Evolutionary conservation across 2,113 vertebrate genomes (phyloP).

Genomic region (Tupaia tana): DNA sequence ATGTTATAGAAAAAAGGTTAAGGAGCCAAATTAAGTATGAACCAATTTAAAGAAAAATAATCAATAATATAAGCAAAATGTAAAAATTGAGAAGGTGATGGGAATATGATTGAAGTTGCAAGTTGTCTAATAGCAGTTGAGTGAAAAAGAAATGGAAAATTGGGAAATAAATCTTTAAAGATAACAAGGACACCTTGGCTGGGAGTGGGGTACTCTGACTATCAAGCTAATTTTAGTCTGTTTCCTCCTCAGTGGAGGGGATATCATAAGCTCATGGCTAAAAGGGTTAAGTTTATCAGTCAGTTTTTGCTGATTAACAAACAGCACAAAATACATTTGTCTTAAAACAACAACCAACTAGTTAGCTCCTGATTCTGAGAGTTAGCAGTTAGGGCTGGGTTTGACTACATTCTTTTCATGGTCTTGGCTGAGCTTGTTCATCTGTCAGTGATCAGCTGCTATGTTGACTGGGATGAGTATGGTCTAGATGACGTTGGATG

Average conservation of each 20-base stretch:
- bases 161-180: background rate
- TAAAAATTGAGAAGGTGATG: background rate
- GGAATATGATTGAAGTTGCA: background rate
- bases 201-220: background rate
- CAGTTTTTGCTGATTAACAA: background rate
- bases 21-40: background rate
- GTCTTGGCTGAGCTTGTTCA: background rate
- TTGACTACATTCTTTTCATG: background rate
- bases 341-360: background rate
- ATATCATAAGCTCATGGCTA: background rate
- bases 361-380: background rate
- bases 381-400: background rate
- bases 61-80: background rate
- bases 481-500: background rate
- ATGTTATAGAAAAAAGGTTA: background rate
- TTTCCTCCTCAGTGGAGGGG: background rate
- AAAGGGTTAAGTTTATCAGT: background rate
- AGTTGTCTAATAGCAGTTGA: background rate
- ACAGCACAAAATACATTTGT: background rate
- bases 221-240: slow-evolving; percentile 12
- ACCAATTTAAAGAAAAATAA: background rate
- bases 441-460: background rate
- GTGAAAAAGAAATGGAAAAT: background rate
- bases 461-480: background rate
- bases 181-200: background rate